Conservation (phyloP, 30 jellyfish, hydroid and myxozoan genomes). For the Aurelia aurita complex sp. Pacific region DNA sequence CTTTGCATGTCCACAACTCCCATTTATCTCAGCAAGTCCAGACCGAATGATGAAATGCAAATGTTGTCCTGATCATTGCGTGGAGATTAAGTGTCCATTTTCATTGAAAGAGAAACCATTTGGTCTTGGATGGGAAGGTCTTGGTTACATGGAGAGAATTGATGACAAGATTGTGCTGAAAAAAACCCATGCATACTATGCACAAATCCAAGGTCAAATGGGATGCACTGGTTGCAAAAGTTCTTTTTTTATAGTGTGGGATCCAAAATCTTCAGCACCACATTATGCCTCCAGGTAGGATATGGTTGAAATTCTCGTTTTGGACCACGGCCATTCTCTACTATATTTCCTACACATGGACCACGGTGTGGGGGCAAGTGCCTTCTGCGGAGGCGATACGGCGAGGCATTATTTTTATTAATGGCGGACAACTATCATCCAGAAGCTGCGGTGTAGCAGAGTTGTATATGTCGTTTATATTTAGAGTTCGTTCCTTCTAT, state of each 20-base stretch:
- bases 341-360: no score
- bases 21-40: constrained; percentile 3
- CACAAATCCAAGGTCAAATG: constrained; percentile 8
- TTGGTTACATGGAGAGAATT: background rate
- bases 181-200: constrained; percentile 5
- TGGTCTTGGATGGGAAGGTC: background rate
- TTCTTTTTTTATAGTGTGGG: background rate
- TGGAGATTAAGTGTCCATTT: constrained; percentile 6
- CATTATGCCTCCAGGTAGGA: no score
- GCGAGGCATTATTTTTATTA: no score
- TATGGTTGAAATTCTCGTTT: no score
- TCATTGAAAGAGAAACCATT: background rate
- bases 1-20: constrained; percentile 10
- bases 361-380: no score
- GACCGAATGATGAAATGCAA: constrained; percentile 17
- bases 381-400: no score
- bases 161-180: background rate
- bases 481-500: no score
- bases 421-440: no score
- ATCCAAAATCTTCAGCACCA: constrained; percentile 1
- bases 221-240: background rate
- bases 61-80: constrained; percentile 1
- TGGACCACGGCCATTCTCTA: no score
- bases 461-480: no score
- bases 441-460: no score